Percentiles rank a stretch among this genome's conserved stretches.
These are phyloP conservation scores for Phoxinus phoxinus DNA, from an alignment of 2,113 vertebrate genomes.

Conservation along the genomic window DNA sequence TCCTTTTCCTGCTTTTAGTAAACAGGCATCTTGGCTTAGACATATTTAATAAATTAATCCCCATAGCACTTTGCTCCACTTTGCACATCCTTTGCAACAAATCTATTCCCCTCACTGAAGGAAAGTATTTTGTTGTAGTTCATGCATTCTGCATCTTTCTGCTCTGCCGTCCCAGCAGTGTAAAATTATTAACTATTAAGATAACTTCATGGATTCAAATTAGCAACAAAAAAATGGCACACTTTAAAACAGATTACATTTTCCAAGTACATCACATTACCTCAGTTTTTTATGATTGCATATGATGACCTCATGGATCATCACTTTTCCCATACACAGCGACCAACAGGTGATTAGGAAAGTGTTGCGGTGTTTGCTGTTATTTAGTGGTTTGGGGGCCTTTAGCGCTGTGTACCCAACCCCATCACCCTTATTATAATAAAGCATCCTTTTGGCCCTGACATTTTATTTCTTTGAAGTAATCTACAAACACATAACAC, in stretches of 20 bases:
- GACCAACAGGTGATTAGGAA: not conserved
- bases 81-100: not conserved
- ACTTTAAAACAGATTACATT: not conserved
- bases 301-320: not conserved
- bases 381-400: not conserved
- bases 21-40: not conserved
- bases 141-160: not conserved
- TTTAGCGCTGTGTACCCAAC: not conserved
- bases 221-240: not conserved
- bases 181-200: not conserved
- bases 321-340: not conserved
- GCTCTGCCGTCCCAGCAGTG: not conserved
- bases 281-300: not conserved
- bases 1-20: not conserved
- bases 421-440: not conserved
- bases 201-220: not conserved
- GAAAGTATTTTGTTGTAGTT: not conserved
- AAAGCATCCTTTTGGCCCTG: not conserved
- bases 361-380: not conserved
- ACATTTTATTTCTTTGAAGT: not conserved
- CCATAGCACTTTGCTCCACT: not conserved
- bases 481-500: not conserved
- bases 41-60: not conserved
- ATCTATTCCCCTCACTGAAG: not conserved
- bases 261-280: not conserved